Evolutionary conservation across 2,888 invertebrate genomes (phyloP).

Genomic region (Phasia obesa): DNA sequence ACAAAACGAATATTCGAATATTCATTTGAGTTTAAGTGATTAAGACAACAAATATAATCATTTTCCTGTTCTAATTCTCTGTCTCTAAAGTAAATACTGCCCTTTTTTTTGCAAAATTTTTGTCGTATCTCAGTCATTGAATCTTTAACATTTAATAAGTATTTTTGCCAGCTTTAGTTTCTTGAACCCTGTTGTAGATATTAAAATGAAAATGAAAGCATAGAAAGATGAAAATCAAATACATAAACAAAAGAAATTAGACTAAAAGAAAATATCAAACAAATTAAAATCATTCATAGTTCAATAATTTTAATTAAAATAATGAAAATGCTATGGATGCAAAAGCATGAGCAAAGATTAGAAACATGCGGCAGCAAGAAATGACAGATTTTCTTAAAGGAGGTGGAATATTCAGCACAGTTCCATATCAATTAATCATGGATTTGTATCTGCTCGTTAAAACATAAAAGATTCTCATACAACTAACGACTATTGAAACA

Average conservation of each 20-base stretch:
- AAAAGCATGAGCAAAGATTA: background rate
- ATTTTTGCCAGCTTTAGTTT: background rate
- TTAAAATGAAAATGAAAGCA: too few species aligned
- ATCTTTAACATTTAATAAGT: background rate
- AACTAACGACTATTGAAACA: too few species aligned
- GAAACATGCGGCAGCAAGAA: background rate
- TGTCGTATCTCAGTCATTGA: too few species aligned
- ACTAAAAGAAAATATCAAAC: constrained; percentile 32
- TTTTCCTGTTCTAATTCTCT: background rate
- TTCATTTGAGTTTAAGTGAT: background rate
- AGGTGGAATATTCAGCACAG: too few species aligned
- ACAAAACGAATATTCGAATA: too few species aligned
- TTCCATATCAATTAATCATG: too few species aligned
- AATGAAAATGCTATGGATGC: constrained; percentile 62
- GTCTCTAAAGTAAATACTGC: background rate
- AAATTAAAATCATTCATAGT: constrained; percentile 67
- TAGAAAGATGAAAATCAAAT: background rate
- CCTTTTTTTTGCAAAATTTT: background rate
- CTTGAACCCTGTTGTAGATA: background rate
- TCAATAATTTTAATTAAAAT: constrained; percentile 70
- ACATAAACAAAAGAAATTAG: constrained; percentile 17
- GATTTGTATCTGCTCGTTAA: too few species aligned
- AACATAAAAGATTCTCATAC: too few species aligned
- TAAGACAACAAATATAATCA: constrained; percentile 5
- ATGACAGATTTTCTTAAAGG: too few species aligned